Percentiles rank a stretch among this genome's conserved stretches.
Evolutionary conservation across 37 sponge, comb jelly and placozoan species (phyloP).

Genomic region (Oscarella lobularis): DNA sequence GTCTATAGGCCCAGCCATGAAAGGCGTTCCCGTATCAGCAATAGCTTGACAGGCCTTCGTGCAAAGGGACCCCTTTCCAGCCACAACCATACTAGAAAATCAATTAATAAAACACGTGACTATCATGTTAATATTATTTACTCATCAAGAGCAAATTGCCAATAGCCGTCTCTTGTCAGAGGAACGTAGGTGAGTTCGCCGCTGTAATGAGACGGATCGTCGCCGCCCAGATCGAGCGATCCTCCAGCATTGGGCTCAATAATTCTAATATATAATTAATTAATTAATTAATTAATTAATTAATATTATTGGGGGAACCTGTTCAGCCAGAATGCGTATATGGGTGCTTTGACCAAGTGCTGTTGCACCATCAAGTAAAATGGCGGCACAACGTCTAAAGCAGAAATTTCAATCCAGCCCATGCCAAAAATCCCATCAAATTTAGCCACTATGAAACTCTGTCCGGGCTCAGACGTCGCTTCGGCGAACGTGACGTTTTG

Average conservation of each 20-base stretch:
- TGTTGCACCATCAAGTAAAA: slow-evolving; percentile 74
- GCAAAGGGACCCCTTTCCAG: slow-evolving; percentile 7
- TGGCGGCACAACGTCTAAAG: slow-evolving; percentile 45
- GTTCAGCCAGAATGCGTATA: slow-evolving; percentile 79
- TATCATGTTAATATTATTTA: neutral
- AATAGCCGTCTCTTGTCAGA: slow-evolving; percentile 46
- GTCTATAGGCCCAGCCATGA: slow-evolving; percentile 74
- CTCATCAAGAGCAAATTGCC: slow-evolving; percentile 66
- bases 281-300: neutral
- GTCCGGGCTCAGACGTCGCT: slow-evolving; percentile 59
- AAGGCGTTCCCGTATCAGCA: slow-evolving; percentile 94
- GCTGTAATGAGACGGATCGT: slow-evolving; percentile 53
- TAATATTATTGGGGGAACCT: slow-evolving; percentile 31
- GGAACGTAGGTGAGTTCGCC: slow-evolving; percentile 51
- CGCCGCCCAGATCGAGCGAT: slow-evolving; percentile 73
- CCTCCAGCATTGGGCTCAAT: slow-evolving; percentile 38
- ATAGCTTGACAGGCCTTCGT: slow-evolving; percentile 74
- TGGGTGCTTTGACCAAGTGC: slow-evolving; percentile 38
- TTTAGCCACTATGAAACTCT: slow-evolving; percentile 68
- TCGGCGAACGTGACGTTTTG: slow-evolving; percentile 75
- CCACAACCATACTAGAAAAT: neutral
- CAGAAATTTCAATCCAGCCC: slow-evolving; percentile 71
- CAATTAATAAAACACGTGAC: neutral
- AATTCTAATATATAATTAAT: neutral
- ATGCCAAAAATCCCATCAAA: slow-evolving; percentile 97